Percentiles rank a stretch among this genome's conserved stretches.
These are phyloP conservation scores for Tetranychus piercei DNA, from an alignment of 2,888 invertebrate species.

Conservation along the genomic window DNA sequence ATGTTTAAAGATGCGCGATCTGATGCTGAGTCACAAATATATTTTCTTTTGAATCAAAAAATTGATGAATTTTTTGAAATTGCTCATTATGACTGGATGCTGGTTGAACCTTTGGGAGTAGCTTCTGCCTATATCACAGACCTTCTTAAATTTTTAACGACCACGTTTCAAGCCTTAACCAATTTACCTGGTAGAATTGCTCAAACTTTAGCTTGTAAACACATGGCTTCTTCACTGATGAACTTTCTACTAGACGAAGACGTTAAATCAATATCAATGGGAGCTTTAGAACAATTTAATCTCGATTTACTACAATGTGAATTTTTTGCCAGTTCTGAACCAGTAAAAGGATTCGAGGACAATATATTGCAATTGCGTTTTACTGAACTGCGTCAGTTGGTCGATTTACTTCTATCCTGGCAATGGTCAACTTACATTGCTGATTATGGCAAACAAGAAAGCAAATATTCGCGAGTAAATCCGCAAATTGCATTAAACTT, in stretches of 20 bases:
- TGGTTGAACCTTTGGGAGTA: constrained; percentile 69
- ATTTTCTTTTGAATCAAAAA: constrained; percentile 74
- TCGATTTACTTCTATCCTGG: constrained; percentile 81
- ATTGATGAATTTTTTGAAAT: constrained; percentile 87
- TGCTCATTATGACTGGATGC: constrained; percentile 80
- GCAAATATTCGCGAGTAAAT: constrained; percentile 76
- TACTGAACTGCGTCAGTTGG: constrained; percentile 63
- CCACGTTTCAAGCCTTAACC: constrained; percentile 81
- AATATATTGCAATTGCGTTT: constrained; percentile 73
- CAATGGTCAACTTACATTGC: constrained; percentile 97
- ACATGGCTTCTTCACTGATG: constrained; percentile 58
- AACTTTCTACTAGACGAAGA: constrained; percentile 49
- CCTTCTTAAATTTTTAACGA: constrained; percentile 75
- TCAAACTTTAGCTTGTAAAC: constrained; percentile 54
- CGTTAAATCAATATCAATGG: constrained; percentile 67
- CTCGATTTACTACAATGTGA: constrained; percentile 94
- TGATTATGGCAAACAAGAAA: constrained; percentile 70
- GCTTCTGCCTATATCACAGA: constrained; percentile 84
- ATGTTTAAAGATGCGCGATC: constrained; percentile 52
- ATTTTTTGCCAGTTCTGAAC: constrained; percentile 86
- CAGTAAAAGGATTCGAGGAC: constrained; percentile 70
- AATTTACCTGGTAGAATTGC: constrained; percentile 53
- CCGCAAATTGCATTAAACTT: constrained; percentile 73
- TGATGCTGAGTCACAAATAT: constrained; percentile 90
- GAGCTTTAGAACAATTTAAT: constrained; percentile 72